Base-by-base conservation (phyloP, 37 sponge, comb jelly and placozoan species). In the Spongilla lacustris region DNA sequence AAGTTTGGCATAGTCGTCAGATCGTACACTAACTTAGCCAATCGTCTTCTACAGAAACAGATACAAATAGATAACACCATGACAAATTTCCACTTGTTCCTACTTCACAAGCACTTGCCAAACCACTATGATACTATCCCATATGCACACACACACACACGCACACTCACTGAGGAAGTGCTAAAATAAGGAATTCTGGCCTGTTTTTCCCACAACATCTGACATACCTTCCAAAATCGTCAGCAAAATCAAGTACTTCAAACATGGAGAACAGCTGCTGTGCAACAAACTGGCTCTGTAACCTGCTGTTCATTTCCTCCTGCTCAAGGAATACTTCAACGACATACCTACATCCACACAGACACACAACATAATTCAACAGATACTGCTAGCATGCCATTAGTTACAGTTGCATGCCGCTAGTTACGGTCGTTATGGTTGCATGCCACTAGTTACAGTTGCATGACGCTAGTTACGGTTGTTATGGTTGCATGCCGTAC, bases 191-290 rank as follows among this genome's bases (percentile, higher is more conserved):
- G n/a, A n/a, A n/a, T n/a, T n/a, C n/a, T n/a, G n/a, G n/a, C n/a
- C n/a, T n/a, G n/a, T n/a, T 41, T 41, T 41, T 41, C 41, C 41
- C 3, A 41, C 41, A 3, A 41, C 41, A 41, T 41, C 3, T 41
- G 6, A 6, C 81, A 49, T 14, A 94, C 95, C 90, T 95, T 66
- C 95, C 95, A 58, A 92, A 87, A 78, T 95, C 95, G 83, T 95
- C 95, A 32, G 92, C 68, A 34, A 74, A 75, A 76, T 95, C 95
- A 79, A 91, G 36, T 2, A 82, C 82, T 24, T 72, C 28, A 8
- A 85, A 33, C 27, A 89, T 81, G 35, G 67, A 74, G 50, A 78
- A 79, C 36, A 95, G 89, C 89, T 95, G 93, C 30, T 82, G 68
- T 32, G 72, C 71, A 37, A 92, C 86, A 82, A 92, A 95, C 66